Percentiles rank a stretch among this genome's conserved stretches.
Evolutionary conservation across 2,888 invertebrate species (phyloP).

Genomic region (Trichacis sp.): DNA sequence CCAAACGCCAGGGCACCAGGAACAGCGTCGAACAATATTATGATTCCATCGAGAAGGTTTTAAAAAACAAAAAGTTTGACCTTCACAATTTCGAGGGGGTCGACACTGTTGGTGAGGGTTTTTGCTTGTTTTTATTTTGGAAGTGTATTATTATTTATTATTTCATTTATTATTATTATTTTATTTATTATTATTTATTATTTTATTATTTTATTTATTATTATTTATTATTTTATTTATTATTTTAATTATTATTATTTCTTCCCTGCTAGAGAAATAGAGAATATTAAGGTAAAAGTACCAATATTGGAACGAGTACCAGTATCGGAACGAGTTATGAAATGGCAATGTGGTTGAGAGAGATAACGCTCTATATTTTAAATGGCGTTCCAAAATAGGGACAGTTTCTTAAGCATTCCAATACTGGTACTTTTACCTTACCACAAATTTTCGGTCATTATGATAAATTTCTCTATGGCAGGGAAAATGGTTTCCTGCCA

Average conservation of each 20-base stretch:
- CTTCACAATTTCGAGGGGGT: slow-evolving; percentile 52
- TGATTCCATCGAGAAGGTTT: slow-evolving; percentile 62
- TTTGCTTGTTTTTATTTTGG: slow-evolving; percentile 15
- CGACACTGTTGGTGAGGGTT: slow-evolving; percentile 63
- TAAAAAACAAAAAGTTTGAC: slow-evolving; percentile 54
- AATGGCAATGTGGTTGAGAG: too few relatives aligned
- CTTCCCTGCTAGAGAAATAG: too few relatives aligned
- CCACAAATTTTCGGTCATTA: too few relatives aligned
- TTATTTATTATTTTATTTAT: background rate
- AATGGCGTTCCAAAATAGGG: too few relatives aligned
- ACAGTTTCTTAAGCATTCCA: too few relatives aligned
- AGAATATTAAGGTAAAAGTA: background rate
- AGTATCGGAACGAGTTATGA: too few relatives aligned
- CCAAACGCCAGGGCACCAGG: slow-evolving; percentile 60
- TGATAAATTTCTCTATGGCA: too few relatives aligned
- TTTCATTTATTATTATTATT: background rate
- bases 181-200: background rate
- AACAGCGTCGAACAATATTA: slow-evolving; percentile 65
- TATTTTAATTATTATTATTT: too few relatives aligned
- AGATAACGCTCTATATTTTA: too few relatives aligned
- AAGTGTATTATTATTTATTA: background rate
- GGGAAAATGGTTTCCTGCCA: too few relatives aligned
- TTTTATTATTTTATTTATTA: background rate
- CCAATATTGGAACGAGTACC: too few relatives aligned
- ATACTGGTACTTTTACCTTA: too few relatives aligned